Conservation (phyloP, 2,888 invertebrate species). For the Lutraria lutraria region DNA sequence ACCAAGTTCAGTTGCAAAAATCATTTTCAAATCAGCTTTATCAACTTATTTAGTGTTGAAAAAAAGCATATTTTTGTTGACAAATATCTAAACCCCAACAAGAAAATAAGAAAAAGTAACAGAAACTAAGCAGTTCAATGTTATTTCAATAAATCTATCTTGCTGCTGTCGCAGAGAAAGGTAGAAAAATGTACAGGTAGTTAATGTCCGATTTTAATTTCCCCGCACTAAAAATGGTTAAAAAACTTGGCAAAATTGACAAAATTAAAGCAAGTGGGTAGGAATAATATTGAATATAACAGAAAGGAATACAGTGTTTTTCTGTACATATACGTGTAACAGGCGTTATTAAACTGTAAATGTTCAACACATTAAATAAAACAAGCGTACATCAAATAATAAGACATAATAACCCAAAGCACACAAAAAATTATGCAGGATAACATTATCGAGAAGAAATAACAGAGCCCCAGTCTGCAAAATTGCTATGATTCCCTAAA, state of each 20-base stretch:
- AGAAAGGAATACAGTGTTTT: neutral
- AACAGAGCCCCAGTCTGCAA: constrained; percentile 2
- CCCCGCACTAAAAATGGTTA: too few relatives aligned
- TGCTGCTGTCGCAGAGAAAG: neutral
- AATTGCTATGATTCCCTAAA: neutral
- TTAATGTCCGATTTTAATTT: too few relatives aligned
- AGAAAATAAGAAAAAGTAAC: neutral
- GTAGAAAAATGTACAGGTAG: too few relatives aligned
- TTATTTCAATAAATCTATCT: neutral
- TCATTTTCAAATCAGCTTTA: too few relatives aligned
- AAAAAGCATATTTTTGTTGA: neutral
- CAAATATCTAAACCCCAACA: neutral
- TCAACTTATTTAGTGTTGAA: neutral
- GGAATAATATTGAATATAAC: neutral
- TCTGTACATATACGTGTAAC: neutral
- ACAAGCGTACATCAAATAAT: neutral
- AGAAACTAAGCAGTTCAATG: neutral
- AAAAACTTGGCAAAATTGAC: neutral
- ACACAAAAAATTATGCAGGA: constrained; percentile 11
- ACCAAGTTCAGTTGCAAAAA: too few relatives aligned
- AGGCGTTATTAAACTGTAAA: neutral
- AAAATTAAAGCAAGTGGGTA: neutral
- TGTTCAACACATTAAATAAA: constrained; percentile 6
- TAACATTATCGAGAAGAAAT: neutral
- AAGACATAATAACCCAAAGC: constrained; percentile 8